phyloP scores from a whole-genome alignment of 2,113 vertebrate genomes.

The Columbina picui region DNA sequence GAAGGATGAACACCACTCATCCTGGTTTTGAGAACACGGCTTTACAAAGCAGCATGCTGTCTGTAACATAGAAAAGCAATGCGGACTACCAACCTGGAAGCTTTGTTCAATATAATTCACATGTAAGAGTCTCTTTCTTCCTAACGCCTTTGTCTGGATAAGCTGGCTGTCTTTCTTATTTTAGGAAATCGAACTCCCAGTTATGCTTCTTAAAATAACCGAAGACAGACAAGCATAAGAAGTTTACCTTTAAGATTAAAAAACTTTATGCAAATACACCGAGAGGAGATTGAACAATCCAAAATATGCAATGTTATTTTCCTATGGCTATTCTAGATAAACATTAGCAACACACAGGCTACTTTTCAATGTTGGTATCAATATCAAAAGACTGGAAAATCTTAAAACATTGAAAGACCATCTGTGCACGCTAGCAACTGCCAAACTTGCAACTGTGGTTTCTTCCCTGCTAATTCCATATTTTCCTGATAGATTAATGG shows the following conservation, averaged over 20 bases:
- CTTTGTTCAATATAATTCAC: not conserved
- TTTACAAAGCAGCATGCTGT: not conserved
- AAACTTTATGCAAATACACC: not conserved
- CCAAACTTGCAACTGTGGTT: conserved; percentile 65
- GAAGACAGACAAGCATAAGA: not conserved
- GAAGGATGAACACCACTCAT: not conserved
- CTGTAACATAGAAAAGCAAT: not conserved
- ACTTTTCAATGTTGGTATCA: conserved; percentile 68
- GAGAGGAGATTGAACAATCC: not conserved
- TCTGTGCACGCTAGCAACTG: conserved; percentile 53
- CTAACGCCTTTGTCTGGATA: not conserved
- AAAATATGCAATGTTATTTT: conserved; percentile 45
- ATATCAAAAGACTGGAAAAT: conserved; percentile 74
- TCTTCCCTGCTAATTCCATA: conserved; percentile 70
- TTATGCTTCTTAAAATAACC: conserved; percentile 21
- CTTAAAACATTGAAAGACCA: conserved; percentile 59
- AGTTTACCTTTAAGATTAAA: conserved; percentile 2
- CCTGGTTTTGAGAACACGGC: not conserved
- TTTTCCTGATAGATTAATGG: conserved; percentile 73
- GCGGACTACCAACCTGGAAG: not conserved
- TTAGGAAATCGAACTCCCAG: not conserved
- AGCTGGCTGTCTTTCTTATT: not conserved
- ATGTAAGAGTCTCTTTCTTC: not conserved
- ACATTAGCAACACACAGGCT: conserved; percentile 1
- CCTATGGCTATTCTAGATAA: conserved; percentile 45